Conservation (phyloP, 2,797 vertebrate species). For the Pithecia hirsuta region DNA sequence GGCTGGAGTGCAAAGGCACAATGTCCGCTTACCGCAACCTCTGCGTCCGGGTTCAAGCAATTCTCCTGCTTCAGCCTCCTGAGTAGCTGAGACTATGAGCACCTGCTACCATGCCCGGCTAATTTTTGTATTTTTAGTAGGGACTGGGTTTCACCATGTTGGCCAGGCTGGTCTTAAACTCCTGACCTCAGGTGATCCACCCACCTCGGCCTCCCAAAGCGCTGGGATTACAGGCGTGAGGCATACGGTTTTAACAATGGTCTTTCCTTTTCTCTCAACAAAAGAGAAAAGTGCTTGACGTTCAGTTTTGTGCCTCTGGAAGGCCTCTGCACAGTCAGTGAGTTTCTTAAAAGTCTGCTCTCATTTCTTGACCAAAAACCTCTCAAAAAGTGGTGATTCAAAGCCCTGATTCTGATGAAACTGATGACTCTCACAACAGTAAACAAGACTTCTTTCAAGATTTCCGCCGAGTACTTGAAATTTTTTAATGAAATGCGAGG, state of each 20-base stretch:
- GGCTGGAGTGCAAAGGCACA: too few relatives aligned
- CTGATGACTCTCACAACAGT: conserved; percentile 65
- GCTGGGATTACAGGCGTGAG: too few relatives aligned
- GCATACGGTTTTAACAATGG: conserved; percentile 12
- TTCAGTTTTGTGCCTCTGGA: background rate
- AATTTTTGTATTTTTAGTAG: too few relatives aligned
- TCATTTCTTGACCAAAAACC: conserved; percentile 40
- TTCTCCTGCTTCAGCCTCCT: too few relatives aligned
- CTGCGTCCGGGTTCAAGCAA: too few relatives aligned
- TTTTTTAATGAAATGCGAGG: conserved; percentile 1
- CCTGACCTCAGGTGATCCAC: too few relatives aligned
- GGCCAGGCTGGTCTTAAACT: too few relatives aligned
- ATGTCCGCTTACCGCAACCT: too few relatives aligned
- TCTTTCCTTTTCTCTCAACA: conserved; percentile 32
- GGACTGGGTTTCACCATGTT: too few relatives aligned
- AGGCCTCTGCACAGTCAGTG: conserved; percentile 46
- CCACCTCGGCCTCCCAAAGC: too few relatives aligned
- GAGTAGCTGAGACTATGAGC: too few relatives aligned
- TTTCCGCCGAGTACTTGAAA: conserved; percentile 49
- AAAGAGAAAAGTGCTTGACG: background rate
- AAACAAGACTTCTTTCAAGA: conserved; percentile 72
- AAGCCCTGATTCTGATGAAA: conserved; percentile 67
- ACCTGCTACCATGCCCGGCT: too few relatives aligned
- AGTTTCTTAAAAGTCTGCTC: conserved; percentile 34
- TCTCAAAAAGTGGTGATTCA: conserved; percentile 39